phyloP scores from a whole-genome alignment of 2,113 vertebrate genomes.

The Nothocercus julius region DNA sequence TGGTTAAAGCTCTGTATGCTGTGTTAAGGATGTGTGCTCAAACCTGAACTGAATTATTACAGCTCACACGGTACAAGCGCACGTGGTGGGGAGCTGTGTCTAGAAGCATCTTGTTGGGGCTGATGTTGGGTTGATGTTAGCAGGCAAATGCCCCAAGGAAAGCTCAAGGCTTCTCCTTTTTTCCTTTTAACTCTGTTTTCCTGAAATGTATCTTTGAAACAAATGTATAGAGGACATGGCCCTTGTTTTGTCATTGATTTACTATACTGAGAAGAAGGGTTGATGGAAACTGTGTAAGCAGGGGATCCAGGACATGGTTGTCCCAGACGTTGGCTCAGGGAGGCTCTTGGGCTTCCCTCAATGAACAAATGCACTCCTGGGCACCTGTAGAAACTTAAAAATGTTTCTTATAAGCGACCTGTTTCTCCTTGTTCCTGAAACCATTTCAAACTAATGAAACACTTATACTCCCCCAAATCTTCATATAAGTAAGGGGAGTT shows the following conservation, averaged over 20 bases:
- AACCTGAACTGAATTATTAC: background rate
- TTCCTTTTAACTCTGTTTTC: background rate
- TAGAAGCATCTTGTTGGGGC: background rate
- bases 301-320: background rate
- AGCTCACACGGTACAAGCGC: background rate
- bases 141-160: background rate
- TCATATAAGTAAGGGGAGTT: background rate
- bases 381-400: background rate
- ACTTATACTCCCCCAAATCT: background rate
- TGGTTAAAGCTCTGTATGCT: background rate
- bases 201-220: background rate
- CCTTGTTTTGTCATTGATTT: background rate
- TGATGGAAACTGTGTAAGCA: background rate
- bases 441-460: background rate
- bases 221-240: background rate
- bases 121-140: background rate
- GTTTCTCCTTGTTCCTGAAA: background rate
- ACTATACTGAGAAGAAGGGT: background rate
- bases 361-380: background rate
- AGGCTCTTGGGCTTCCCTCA: background rate
- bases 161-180: background rate
- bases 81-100: background rate
- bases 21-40: background rate
- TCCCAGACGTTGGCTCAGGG: background rate
- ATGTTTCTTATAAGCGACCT: background rate